Base-by-base conservation (phyloP, 2,888 invertebrate species). In the Netelia virgata region DNA sequence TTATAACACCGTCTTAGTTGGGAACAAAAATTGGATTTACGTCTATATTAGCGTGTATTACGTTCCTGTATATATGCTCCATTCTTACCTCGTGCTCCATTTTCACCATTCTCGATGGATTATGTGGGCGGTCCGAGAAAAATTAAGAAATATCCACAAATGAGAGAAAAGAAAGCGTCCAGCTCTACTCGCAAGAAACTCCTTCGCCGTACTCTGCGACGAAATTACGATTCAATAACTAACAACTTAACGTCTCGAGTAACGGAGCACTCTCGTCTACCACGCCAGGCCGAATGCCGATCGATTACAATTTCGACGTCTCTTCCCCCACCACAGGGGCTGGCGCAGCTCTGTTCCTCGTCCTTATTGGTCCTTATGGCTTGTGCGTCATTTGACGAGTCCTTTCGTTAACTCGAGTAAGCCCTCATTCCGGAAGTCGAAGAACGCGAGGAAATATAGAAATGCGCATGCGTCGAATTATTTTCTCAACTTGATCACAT, bases 31-130 rank as follows among this genome's bases (percentile, higher is more conserved):
- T 47, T 11, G 6, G 61, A 61, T 72, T 50, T 18, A 9, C 2
- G 10, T 20, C 8, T 18, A 18, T 64, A 8, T 53, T 36, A 55
- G 1, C 28, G 9, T 53, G 2, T 41, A 80, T 55, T 47, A 18
- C 18, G 23, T 43, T 50, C 1, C 36, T 16, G 5, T 9, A 66
- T 47, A 70, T 59, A 23, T 66, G 20, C 14, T 1, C 10, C 6
- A 16, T 8, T 66, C 91, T 90, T 77, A 91, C 92, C 82, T 93
- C 93, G 77, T 93, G 93, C 18, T 93, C 93, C 93, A 93, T 92
- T 82, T 93, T 93, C 79, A 93, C 93, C 93, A 93, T 93, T 88
- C 90, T 92, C 55, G 73, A 86, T 72, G 61, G 74, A 79, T 66
- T 82, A 28, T 63, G 59, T 75, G 84, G 84, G 72, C 70, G 28